phyloP scores from a whole-genome alignment of 2,113 vertebrate genomes.

The Dromas ardeola region DNA sequence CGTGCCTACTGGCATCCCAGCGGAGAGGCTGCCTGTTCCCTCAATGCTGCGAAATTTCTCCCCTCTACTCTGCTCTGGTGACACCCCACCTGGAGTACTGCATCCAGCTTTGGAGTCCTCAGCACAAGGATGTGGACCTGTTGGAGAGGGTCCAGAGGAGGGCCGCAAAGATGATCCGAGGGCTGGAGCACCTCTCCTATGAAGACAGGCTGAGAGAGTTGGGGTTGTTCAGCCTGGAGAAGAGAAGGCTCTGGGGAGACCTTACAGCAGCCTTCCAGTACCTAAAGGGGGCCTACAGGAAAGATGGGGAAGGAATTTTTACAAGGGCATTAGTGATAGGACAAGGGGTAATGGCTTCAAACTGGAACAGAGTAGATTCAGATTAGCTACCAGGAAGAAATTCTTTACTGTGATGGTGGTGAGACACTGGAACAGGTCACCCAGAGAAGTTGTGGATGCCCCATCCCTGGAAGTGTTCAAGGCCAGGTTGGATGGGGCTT shows the following conservation, averaged over 20 bases:
- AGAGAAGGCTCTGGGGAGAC: neutral
- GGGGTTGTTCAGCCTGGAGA: neutral
- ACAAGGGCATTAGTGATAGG: neutral
- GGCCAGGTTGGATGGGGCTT: too few relatives aligned
- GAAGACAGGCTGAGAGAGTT: neutral
- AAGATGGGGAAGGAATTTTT: too few relatives aligned
- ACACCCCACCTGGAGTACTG: neutral
- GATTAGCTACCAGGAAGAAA: neutral
- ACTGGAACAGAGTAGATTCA: neutral
- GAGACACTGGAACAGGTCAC: neutral
- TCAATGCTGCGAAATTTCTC: fast-evolving
- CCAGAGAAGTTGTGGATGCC: neutral
- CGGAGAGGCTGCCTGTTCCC: fast-evolving
- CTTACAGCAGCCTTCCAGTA: neutral
- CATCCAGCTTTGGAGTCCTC: neutral
- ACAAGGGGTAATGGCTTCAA: too few relatives aligned
- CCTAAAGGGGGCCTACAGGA: too few relatives aligned
- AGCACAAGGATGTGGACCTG: neutral
- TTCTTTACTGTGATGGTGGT: neutral
- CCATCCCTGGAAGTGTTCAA: neutral
- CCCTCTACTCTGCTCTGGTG: neutral
- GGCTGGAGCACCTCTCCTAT: neutral
- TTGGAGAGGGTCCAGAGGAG: neutral
- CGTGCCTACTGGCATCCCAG: neutral
- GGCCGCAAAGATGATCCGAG: neutral